phyloP scores from a whole-genome alignment of 1,140 invertebrate genomes.

The Orius laevigatus region DNA sequence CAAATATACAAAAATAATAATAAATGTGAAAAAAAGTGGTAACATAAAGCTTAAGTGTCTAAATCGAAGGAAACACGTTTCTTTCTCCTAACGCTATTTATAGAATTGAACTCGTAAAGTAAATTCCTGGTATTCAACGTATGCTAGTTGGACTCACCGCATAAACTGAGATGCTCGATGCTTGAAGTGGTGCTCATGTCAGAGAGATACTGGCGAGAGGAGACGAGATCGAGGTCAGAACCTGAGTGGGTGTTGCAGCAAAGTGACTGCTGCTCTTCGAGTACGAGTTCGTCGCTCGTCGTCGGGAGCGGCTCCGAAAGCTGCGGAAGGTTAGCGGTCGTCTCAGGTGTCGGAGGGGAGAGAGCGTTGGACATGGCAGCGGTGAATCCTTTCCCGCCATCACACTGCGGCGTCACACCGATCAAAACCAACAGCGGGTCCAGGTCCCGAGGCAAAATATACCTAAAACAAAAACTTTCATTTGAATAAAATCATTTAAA shows the following conservation, averaged over 20 bases:
- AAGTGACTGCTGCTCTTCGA: conserved; percentile 3
- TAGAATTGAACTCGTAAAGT: conserved; percentile 1
- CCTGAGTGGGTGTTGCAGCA: conserved; percentile 12
- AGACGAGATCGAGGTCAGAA: conserved; percentile 12
- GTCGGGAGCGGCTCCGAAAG: neutral
- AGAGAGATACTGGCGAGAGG: conserved; percentile 11
- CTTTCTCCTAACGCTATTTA: conserved; percentile 6
- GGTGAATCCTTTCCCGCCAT: conserved; percentile 15
- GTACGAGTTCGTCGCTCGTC: neutral
- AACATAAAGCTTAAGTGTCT: neutral
- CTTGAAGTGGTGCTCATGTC: conserved; percentile 8
- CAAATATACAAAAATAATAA: too few relatives aligned
- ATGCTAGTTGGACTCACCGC: conserved; percentile 14
- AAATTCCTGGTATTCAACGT: conserved; percentile 8
- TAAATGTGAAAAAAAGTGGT: too few relatives aligned
- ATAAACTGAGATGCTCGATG: conserved; percentile 11
- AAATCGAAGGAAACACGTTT: conserved; percentile 8
- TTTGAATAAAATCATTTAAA: too few relatives aligned
- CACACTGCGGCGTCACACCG: conserved; percentile 18
- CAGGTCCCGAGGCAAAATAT: conserved; percentile 17
- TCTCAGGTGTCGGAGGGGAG: neutral
- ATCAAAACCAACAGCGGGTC: conserved; percentile 19
- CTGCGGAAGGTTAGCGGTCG: neutral
- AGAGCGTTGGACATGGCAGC: conserved; percentile 12
- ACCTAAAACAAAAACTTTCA: conserved; percentile 11